Percentiles rank a stretch among this genome's conserved stretches.
phyloP scores from a whole-genome alignment of 2,797 vertebrate genomes.

The Melanotaenia trifasciata region DNA sequence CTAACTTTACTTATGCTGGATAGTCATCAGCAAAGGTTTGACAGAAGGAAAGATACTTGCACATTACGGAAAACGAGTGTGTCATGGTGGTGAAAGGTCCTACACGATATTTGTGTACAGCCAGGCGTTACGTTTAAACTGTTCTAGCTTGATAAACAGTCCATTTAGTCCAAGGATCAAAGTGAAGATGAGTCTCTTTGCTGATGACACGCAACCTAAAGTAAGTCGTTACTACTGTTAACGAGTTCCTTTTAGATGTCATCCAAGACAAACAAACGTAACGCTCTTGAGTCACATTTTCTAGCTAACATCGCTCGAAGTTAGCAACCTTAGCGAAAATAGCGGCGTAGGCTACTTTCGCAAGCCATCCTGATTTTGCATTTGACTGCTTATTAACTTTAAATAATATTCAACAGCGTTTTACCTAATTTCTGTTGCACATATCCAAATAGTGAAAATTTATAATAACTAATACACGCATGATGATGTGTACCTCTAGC shows the following conservation, averaged over 20 bases:
- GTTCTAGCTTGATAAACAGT: conserved; percentile 8
- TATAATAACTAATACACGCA: not conserved
- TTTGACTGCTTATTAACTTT: not conserved
- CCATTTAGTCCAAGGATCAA: not conserved
- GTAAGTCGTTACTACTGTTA: not conserved
- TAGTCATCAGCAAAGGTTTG: not conserved
- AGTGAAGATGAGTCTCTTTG: not conserved
- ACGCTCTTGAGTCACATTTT: not conserved
- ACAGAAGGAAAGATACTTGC: not conserved
- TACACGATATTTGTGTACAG: conserved; percentile 8
- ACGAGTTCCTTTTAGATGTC: fast-evolving
- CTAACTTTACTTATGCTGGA: not conserved
- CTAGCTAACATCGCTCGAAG: conserved; percentile 2
- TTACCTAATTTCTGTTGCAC: not conserved
- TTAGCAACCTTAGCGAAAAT: conserved; percentile 45
- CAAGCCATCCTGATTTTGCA: conserved; percentile 28
- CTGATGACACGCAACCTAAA: not conserved
- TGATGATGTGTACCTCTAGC: not conserved
- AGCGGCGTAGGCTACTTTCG: conserved; percentile 14
- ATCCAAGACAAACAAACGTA: not conserved
- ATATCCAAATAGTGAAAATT: fast-evolving
- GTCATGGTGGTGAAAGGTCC: not conserved
- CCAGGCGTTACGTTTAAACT: conserved; percentile 1
- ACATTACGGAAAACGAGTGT: fast-evolving
- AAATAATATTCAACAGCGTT: no score